Percentiles rank a stretch among this genome's conserved stretches.
Evolutionary conservation across 2,113 vertebrate genomes (phyloP).

Genomic region (Bujurquina vittata): DNA sequence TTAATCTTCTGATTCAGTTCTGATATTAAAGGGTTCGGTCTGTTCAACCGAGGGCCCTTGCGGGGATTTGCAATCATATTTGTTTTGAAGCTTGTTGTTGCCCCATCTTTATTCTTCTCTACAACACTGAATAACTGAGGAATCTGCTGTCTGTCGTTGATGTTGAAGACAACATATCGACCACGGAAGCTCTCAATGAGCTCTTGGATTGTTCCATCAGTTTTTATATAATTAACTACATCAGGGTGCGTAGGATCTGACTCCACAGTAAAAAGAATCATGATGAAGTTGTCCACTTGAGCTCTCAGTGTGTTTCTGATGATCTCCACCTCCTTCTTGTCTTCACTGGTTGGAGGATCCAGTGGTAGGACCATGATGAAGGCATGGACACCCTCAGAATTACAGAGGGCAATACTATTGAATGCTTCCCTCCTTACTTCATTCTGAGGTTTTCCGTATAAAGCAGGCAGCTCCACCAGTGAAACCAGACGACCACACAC

Average conservation of each 20-base stretch:
- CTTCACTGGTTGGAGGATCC: constrained; percentile 12
- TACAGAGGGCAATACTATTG: constrained; percentile 27
- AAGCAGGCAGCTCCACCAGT: constrained; percentile 34
- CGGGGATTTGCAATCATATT: background rate
- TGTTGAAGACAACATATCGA: constrained; percentile 8
- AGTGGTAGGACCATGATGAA: constrained; percentile 46
- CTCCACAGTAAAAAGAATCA: constrained; percentile 38
- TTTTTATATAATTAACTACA: background rate
- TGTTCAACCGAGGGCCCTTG: accelerated
- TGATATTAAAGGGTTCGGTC: background rate
- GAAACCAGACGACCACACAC: constrained; percentile 18
- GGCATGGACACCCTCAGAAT: constrained; percentile 35
- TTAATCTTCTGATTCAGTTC: background rate
- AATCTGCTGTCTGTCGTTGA: constrained; percentile 9
- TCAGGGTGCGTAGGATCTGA: background rate
- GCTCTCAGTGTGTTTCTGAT: constrained; percentile 19
- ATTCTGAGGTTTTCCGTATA: constrained; percentile 17
- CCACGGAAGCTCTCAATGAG: background rate
- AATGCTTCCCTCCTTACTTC: background rate
- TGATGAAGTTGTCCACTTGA: constrained; percentile 11
- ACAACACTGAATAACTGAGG: background rate
- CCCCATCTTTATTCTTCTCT: background rate
- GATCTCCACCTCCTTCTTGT: constrained; percentile 48
- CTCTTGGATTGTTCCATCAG: constrained; percentile 25
- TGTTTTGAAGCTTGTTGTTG: background rate